phyloP scores from a whole-genome alignment of 2,113 vertebrate species.

The Raja brachyura region DNA sequence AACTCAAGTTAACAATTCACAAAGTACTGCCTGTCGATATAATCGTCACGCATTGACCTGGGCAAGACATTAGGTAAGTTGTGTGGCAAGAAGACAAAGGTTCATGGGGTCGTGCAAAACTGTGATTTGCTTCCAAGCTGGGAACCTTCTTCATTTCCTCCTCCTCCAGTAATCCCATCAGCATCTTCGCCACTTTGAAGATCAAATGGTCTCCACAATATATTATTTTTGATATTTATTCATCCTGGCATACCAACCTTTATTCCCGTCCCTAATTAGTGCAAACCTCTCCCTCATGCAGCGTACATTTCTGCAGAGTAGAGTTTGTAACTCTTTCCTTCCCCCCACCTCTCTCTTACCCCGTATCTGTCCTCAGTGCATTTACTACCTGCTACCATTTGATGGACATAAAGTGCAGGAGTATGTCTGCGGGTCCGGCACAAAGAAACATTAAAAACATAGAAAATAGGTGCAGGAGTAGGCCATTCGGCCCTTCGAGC shows the following conservation, averaged over 20 bases:
- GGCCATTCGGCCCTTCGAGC: no score
- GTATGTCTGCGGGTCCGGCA: no score
- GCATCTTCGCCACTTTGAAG: not conserved
- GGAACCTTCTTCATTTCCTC: not conserved
- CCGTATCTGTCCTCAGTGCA: not conserved
- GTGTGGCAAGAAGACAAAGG: not conserved
- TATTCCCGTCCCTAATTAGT: no score
- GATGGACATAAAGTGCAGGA: no score
- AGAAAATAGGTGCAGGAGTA: no score
- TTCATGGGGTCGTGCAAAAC: not conserved
- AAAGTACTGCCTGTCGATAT: not conserved
- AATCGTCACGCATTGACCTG: not conserved
- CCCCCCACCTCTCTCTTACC: not conserved
- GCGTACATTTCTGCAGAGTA: not conserved
- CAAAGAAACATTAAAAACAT: no score
- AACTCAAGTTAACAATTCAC: slow-evolving; percentile 3
- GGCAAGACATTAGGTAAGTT: not conserved
- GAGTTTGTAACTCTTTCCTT: not conserved
- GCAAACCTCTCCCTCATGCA: not conserved
- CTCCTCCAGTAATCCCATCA: not conserved
- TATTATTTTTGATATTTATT: no score
- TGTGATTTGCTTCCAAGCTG: not conserved
- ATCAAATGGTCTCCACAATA: not conserved
- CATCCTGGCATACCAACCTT: no score
- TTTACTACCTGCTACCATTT: not conserved